Evolutionary conservation across 2,113 vertebrate species (phyloP).

Genomic region (Lepus americanus): DNA sequence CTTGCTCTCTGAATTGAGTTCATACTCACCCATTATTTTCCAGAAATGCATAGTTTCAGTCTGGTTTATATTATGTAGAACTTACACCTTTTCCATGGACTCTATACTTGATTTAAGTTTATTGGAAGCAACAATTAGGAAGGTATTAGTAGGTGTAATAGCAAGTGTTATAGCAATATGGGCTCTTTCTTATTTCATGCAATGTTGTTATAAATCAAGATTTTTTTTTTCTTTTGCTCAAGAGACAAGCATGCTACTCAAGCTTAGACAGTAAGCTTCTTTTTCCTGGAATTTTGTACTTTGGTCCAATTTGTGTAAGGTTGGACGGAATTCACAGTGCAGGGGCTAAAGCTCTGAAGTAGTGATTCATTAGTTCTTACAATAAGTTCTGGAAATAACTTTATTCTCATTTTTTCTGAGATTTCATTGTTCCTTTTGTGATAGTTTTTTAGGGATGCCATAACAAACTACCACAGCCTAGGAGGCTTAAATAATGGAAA

Average conservation of each 20-base stretch:
- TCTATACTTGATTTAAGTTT: neutral
- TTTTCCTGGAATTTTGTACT: neutral
- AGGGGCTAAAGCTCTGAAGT: neutral
- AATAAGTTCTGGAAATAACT: neutral
- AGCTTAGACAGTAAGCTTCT: neutral
- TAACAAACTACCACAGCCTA: neutral
- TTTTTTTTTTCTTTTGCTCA: neutral
- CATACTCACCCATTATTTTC: neutral
- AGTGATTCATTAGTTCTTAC: neutral
- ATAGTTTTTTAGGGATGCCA: neutral
- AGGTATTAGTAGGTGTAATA: neutral
- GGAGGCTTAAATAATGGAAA: neutral
- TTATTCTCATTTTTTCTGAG: constrained; percentile 14
- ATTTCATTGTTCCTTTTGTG: neutral
- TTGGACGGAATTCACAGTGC: neutral
- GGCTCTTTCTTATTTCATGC: neutral
- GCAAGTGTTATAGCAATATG: neutral
- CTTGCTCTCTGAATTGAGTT: neutral
- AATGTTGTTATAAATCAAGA: neutral
- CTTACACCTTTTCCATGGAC: neutral
- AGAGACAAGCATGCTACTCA: neutral
- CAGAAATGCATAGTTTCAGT: neutral
- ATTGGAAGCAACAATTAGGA: neutral
- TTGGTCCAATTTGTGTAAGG: neutral
- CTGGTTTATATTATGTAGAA: neutral